Evolutionary conservation across 1,140 invertebrate genomes (phyloP).

Genomic region (Scaptomyza pallida): DNA sequence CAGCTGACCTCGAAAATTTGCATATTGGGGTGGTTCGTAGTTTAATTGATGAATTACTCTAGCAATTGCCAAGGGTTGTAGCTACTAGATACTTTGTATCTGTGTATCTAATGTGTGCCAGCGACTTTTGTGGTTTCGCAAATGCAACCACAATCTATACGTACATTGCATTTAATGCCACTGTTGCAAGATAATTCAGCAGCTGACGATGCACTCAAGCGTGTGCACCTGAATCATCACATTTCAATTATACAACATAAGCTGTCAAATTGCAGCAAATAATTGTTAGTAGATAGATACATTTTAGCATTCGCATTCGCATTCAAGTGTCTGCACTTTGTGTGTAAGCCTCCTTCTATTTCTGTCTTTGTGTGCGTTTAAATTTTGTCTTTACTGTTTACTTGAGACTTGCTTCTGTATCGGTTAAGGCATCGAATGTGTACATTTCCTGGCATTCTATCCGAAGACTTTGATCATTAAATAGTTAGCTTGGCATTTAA

Average conservation of each 20-base stretch:
- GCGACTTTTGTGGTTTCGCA: slow-evolving; percentile 54
- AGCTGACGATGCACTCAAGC: slow-evolving; percentile 49
- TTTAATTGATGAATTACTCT: slow-evolving; percentile 77
- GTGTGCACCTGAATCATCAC: slow-evolving; percentile 65
- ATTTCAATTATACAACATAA: slow-evolving; percentile 65
- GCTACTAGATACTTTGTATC: slow-evolving; percentile 25
- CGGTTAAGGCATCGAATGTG: slow-evolving; percentile 7
- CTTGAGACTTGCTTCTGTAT: slow-evolving; percentile 18
- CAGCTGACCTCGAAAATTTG: slow-evolving; percentile 53
- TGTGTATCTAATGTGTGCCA: slow-evolving; percentile 1
- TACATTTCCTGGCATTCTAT: background rate
- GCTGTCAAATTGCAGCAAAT: slow-evolving; percentile 44
- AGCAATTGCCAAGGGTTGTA: slow-evolving; percentile 27
- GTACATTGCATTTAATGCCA: slow-evolving; percentile 11
- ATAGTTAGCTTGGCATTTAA: background rate
- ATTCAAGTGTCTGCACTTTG: background rate
- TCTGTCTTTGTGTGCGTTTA: slow-evolving; percentile 11
- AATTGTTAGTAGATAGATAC: slow-evolving; percentile 47
- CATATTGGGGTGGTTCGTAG: slow-evolving; percentile 68
- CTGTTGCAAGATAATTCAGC: slow-evolving; percentile 38
- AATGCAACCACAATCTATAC: slow-evolving; percentile 29
- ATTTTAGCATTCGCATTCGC: too few relatives aligned
- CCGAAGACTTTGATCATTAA: slow-evolving; percentile 16
- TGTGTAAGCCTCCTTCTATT: too few relatives aligned
- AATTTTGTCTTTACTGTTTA: background rate